A percentile compares a stretch with the other conserved stretches of the same genome.
Evolutionary conservation across 2,888 invertebrate species (phyloP).

Genomic region (Vesta saturnalis): DNA sequence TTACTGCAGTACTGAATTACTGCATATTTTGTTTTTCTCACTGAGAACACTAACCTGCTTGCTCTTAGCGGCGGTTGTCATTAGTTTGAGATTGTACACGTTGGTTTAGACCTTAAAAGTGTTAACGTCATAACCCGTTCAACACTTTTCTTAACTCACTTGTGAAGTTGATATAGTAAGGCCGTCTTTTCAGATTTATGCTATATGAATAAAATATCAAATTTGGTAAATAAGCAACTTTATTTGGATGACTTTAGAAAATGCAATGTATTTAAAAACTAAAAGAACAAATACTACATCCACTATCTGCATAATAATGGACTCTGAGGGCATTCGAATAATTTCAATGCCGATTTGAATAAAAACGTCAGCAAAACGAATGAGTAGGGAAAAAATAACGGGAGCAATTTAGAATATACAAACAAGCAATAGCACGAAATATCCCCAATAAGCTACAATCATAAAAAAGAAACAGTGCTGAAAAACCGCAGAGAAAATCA

Average conservation of each 20-base stretch:
- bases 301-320: slow-evolving; percentile 8
- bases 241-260: slow-evolving; percentile 3
- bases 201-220: not conserved
- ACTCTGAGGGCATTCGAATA: slow-evolving; percentile 3
- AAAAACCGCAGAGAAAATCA: slow-evolving; percentile 53
- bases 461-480: slow-evolving; percentile 48
- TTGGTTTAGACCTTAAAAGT: no score
- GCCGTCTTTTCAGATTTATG: not conserved
- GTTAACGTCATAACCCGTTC: slow-evolving; percentile 1
- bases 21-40: no score
- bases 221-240: slow-evolving; percentile 1
- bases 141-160: not conserved
- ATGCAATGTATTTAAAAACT: not conserved
- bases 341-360: slow-evolving; percentile 10
- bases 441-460: slow-evolving; percentile 18
- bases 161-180: not conserved
- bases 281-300: not conserved
- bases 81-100: no score
- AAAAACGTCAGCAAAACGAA: slow-evolving; percentile 8
- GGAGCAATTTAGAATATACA: slow-evolving; percentile 18
- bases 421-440: slow-evolving; percentile 23
- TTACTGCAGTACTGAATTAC: no score
- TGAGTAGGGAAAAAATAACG: slow-evolving; percentile 14
- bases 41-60: no score
- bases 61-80: no score